These are phyloP conservation scores for Heteractis magnifica DNA, from an alignment of 92 coral and sea anemone genomes.

Conservation along the genomic window DNA sequence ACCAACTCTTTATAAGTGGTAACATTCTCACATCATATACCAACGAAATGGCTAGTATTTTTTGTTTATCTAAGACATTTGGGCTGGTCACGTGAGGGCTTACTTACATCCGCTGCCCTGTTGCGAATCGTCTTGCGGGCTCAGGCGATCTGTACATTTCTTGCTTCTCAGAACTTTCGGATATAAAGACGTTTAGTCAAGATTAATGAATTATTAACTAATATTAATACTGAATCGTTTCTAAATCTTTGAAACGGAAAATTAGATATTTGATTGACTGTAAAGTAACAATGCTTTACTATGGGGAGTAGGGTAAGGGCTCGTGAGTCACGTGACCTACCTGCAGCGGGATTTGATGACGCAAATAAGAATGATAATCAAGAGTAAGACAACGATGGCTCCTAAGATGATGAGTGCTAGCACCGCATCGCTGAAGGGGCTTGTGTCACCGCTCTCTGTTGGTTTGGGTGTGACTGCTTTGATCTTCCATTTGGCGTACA, in stretches of 20 bases:
- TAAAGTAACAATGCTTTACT: not conserved
- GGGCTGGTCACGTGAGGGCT: not conserved
- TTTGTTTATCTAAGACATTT: not conserved
- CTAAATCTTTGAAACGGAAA: no score
- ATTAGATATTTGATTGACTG: no score
- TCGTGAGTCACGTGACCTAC: constrained; percentile 16
- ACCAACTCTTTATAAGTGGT: no score
- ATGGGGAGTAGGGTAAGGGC: not conserved
- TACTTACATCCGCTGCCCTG: constrained; percentile 28
- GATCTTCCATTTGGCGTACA: constrained; percentile 89
- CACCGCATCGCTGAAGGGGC: constrained; percentile 73
- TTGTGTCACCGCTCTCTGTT: constrained; percentile 7
- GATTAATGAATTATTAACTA: no score
- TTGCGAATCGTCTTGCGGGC: constrained; percentile 37
- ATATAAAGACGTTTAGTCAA: not conserved
- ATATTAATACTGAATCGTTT: no score
- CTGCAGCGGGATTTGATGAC: constrained; percentile 79
- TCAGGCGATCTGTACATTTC: constrained; percentile 72
- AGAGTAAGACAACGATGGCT: constrained; percentile 57
- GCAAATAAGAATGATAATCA: constrained; percentile 71
- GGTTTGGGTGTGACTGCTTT: constrained; percentile 56
- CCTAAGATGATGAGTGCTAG: constrained; percentile 79
- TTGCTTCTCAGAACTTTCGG: constrained; percentile 59
- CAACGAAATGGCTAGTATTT: no score
- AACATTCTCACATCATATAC: no score